Evolutionary conservation across 1,140 invertebrate genomes (phyloP).

Genomic region (Drosophila ananassae): DNA sequence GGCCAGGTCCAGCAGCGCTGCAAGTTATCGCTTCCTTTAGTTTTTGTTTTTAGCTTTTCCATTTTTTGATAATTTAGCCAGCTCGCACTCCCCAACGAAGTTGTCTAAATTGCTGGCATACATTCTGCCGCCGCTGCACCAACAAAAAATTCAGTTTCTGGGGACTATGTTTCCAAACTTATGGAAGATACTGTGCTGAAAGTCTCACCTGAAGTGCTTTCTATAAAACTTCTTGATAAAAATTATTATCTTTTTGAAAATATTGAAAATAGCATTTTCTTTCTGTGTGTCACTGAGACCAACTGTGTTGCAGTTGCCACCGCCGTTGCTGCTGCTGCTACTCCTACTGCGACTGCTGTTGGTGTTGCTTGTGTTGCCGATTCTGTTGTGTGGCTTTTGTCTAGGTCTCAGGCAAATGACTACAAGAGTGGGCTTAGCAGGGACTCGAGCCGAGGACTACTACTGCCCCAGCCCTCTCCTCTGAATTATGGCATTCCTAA

Average conservation of each 20-base stretch:
- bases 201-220: too few relatives aligned
- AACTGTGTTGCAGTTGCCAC: constrained; percentile 42
- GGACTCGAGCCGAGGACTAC: constrained; percentile 44
- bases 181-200: too few relatives aligned
- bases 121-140: constrained; percentile 35
- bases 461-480: constrained; percentile 39
- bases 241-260: too few relatives aligned
- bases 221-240: too few relatives aligned
- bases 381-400: constrained; percentile 42
- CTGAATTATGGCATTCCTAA: constrained; percentile 77
- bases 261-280: constrained; percentile 4
- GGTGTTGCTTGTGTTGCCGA: constrained; percentile 5
- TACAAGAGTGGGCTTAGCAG: constrained; percentile 72
- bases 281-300: constrained; percentile 42
- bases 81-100: constrained; percentile 68
- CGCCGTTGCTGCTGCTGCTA: constrained; percentile 10
- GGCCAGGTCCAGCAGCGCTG: constrained; percentile 39
- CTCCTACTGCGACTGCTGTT: constrained; percentile 21
- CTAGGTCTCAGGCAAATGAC: constrained; percentile 72
- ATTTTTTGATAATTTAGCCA: constrained; percentile 79
- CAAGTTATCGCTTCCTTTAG: constrained; percentile 81
- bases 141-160: neutral
- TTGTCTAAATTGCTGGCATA: constrained; percentile 80
- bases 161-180: too few relatives aligned
- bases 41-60: constrained; percentile 38